Evolutionary conservation across 2,888 invertebrate genomes (phyloP), one percentile per base, ranked within the genome.

Genomic region (Tethea ocularis): DNA sequence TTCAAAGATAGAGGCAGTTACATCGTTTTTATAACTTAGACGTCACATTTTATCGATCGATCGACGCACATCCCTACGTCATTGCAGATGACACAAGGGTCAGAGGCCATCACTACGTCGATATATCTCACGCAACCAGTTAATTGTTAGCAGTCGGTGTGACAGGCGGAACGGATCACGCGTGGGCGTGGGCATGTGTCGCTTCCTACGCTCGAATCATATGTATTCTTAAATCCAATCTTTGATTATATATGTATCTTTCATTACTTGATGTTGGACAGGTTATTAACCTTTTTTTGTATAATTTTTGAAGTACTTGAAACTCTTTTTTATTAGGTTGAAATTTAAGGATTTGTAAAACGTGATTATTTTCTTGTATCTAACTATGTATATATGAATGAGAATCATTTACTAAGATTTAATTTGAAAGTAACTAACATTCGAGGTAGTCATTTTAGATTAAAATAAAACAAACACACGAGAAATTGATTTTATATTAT

Each of bases 131-230:
- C 64, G 64, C 60, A 70, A 72, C 69, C 64, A 66, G 71, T 67
- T 77, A 81, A 80, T 80, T 74, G 75, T 72, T 66, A 62, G 53
- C 65, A 65, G 82, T 74, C 78, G 74, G 69, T 64, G 75, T 80
- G 82, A 83, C 80, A 79, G 71, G 61, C 68, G 62, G 61, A 46
- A 20, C 46, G 46, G 46, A 46, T 20, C 46, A 46, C 20, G 17
- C 57, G 61, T 63, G 63, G 52, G 65, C 58, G 77, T 74, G 67
- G 68, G 76, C 67, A 69, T 65, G 53, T 62, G 67, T 67, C 64
- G 57, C 68, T 62, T 63, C 63, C 65, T 69, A 73, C 72, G 62
- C 62, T 46, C 24, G 53, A 51, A 56, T 62, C 54, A 22, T 54
- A 22, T 54, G 54, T 20, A n/a, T 33, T 54, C 22, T 54, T 54